Conservation (phyloP, 2,797 vertebrate genomes). For the Vireo griseus region DNA sequence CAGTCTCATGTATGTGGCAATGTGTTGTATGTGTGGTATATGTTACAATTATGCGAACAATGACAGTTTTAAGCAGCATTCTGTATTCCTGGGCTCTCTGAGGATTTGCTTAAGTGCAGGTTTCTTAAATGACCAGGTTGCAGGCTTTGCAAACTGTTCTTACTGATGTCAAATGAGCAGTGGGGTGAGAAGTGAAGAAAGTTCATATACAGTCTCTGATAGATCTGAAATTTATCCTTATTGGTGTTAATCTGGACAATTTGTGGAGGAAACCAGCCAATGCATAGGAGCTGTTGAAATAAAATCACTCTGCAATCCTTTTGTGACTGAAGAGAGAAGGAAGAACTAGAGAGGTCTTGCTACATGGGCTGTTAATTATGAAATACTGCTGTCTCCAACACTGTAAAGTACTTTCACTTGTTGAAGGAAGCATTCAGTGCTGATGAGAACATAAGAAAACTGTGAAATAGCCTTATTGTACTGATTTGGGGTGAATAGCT, state of each 20-base stretch:
- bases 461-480: not conserved
- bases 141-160: not conserved
- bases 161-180: not conserved
- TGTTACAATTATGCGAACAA: not conserved
- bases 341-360: not conserved
- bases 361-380: not conserved
- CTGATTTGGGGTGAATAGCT: not conserved
- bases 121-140: not conserved
- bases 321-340: not conserved
- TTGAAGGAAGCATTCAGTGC: not conserved
- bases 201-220: not conserved
- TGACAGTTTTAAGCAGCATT: not conserved
- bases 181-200: not conserved
- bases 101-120: not conserved
- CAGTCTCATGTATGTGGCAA: not conserved
- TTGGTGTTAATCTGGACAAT: not conserved
- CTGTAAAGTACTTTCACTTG: not conserved
- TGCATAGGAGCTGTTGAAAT: not conserved
- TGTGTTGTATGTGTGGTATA: not conserved
- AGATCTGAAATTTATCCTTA: not conserved
- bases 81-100: not conserved
- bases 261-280: not conserved
- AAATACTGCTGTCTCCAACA: not conserved
- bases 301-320: not conserved
- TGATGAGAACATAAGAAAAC: not conserved